phyloP scores from a whole-genome alignment of 2,797 vertebrate genomes.

The Tapirus indicus region DNA sequence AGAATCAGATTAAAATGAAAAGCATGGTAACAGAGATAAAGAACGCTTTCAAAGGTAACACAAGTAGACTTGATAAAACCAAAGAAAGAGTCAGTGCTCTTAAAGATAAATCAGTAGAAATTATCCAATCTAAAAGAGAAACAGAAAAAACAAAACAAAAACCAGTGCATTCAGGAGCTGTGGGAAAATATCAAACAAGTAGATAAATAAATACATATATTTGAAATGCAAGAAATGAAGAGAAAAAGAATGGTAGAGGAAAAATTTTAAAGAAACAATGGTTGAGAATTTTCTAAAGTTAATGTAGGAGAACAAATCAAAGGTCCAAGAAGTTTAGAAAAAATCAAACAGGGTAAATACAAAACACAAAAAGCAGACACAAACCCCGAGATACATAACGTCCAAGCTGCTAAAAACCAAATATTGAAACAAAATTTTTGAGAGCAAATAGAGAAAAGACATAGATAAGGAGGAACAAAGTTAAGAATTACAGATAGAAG shows the following conservation, averaged over 20 bases:
- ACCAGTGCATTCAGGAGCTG: background rate
- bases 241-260: background rate
- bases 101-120: background rate
- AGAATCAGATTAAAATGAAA: background rate
- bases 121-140: background rate
- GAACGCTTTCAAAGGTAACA: background rate
- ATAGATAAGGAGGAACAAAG: background rate
- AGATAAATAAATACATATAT: background rate
- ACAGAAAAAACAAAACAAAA: background rate
- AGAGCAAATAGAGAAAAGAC: background rate
- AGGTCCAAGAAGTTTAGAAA: background rate
- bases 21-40: background rate
- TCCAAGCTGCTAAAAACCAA: background rate
- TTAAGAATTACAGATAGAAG: background rate
- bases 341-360: background rate
- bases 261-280: background rate
- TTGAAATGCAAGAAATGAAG: background rate
- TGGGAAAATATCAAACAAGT: background rate
- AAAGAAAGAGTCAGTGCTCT: background rate
- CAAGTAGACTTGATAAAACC: background rate
- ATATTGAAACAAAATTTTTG: background rate
- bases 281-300: background rate
- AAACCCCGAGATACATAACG: background rate
- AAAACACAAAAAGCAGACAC: background rate
- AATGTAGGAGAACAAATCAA: background rate